Conservation (phyloP, 1,140 invertebrate species). For the Drosophila watanabei region DNA sequence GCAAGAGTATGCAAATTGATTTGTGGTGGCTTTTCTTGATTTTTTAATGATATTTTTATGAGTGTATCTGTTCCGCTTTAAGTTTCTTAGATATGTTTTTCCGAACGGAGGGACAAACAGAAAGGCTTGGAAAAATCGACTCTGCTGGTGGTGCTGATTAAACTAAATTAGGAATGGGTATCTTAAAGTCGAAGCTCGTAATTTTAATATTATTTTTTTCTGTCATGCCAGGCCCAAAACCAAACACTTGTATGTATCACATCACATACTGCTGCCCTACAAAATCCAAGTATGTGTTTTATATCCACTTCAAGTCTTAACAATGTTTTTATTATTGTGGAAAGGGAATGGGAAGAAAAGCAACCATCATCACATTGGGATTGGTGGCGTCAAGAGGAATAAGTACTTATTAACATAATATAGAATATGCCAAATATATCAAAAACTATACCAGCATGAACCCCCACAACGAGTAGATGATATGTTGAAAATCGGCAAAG, state of each 20-base stretch:
- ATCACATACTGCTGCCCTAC: neutral
- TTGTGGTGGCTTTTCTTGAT: too few species aligned
- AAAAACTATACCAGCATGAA: neutral
- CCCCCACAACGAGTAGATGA: neutral
- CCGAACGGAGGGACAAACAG: too few species aligned
- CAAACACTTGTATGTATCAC: neutral
- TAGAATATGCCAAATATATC: constrained; percentile 1
- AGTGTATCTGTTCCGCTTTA: too few species aligned
- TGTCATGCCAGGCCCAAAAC: neutral
- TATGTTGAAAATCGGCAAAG: too few species aligned
- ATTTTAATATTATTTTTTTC: neutral
- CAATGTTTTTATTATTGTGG: constrained; percentile 5
- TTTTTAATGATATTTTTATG: too few species aligned
- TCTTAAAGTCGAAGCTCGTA: neutral
- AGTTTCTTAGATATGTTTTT: too few species aligned
- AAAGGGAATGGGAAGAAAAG: neutral
- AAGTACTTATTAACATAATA: constrained; percentile 15
- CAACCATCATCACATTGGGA: constrained; percentile 7
- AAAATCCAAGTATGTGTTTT: constrained; percentile 3
- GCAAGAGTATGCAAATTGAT: too few species aligned
- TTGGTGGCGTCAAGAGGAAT: constrained; percentile 5
- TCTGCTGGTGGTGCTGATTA: too few species aligned
- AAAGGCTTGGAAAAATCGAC: neutral
- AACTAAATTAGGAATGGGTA: neutral
- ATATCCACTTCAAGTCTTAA: constrained; percentile 7